Base-by-base conservation (phyloP, 2,888 invertebrate genomes). In the Rapana venosa region DNA sequence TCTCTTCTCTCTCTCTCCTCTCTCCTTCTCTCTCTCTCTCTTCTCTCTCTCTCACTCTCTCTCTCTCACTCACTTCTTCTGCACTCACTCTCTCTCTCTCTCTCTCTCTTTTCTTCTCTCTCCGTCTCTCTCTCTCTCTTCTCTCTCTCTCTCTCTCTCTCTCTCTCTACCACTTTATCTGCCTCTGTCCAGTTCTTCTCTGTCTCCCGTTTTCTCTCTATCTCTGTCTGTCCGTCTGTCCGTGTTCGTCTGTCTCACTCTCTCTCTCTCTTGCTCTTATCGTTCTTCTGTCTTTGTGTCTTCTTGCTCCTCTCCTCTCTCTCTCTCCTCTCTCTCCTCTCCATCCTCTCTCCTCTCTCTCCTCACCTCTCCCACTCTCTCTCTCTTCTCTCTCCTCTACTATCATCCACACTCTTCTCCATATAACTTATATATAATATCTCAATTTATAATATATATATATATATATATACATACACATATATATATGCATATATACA, bases 161-260 rank as follows among this genome's bases (percentile, higher is more conserved):
- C 26, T 26, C 26, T 66, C 26, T 66, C 66, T 66, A 17, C 17
- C 61, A 15, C 61, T 61, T 17, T 61, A 17, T 61, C 4, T 47
- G 47, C 2, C 47, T 47, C 2, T 66, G 20, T 66, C 6, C 26
- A 17, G 17, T 13, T 66, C 66, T 61, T 17, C 26, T 66, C 66
- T 66, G 66, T 66, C 5, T 66, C 66, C 13, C 66, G 2, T 13
- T 66, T 2, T 77, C 20, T 30, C n/a, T 77, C 77, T 30, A 4
- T 77, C 77, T 77, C n/a, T 77, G n/a, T 77, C 13, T 77, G 77
- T 77, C 77, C n/a, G 77, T 77, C 30, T 77, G 30, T 77, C 13
- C n/a, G 77, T 77, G n/a, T n/a, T n/a, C 13, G 20, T 66, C 66
- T 66, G 17, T 66, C 66, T 66, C 1, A 6, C 66, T 66, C 1